Percentiles rank a stretch among this genome's conserved stretches.
Evolutionary conservation across 2,113 vertebrate species (phyloP).

Genomic region (Sula dactylatra): DNA sequence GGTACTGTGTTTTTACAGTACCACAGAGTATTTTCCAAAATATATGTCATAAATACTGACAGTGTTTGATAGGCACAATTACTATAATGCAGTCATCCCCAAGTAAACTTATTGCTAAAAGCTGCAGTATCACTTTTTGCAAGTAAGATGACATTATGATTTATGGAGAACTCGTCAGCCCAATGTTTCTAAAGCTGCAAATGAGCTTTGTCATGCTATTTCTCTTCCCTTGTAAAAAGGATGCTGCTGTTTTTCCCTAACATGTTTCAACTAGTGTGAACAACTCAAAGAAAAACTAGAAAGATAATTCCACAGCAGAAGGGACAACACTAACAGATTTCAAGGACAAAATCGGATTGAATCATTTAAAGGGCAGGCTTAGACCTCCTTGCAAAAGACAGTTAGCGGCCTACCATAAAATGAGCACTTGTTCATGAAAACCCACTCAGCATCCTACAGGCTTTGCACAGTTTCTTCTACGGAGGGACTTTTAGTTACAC

Average conservation of each 20-base stretch:
- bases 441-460: conserved; percentile 84
- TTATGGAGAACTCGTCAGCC: conserved; percentile 42
- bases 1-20: conserved; percentile 21
- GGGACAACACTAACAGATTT: conserved; percentile 64
- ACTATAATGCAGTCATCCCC: conserved; percentile 73
- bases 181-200: conserved; percentile 42
- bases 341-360: conserved; percentile 69
- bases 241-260: conserved; percentile 62
- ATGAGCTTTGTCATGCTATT: conserved; percentile 29
- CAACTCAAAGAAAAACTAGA: conserved; percentile 61
- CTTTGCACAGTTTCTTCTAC: conserved; percentile 86
- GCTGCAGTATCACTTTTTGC: conserved; percentile 74
- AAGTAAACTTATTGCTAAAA: conserved; percentile 82
- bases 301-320: conserved; percentile 68
- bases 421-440: conserved; percentile 82
- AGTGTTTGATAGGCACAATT: conserved; percentile 78
- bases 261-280: conserved; percentile 51
- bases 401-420: conserved; percentile 84
- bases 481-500: conserved; percentile 65
- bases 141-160: conserved; percentile 61
- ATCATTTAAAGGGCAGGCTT: conserved; percentile 78
- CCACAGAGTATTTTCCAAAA: conserved; percentile 53
- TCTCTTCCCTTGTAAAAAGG: conserved; percentile 67
- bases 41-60: conserved; percentile 63
- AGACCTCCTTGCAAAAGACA: conserved; percentile 86